Evolutionary conservation across 2,888 invertebrate genomes (phyloP).

Genomic region (Schizotus pectinicornis): DNA sequence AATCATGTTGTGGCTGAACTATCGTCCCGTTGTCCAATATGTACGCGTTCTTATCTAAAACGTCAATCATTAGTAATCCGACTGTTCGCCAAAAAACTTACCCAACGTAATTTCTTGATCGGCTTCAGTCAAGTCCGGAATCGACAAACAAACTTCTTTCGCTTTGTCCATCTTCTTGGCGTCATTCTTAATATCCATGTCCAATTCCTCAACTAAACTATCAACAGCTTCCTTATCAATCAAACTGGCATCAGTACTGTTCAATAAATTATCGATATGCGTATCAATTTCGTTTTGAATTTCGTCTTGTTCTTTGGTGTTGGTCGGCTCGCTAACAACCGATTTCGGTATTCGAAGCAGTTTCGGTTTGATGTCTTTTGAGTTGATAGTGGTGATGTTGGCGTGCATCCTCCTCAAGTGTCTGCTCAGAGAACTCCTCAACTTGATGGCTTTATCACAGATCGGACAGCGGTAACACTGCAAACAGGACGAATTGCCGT

Average conservation of each 20-base stretch:
- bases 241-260: conserved; percentile 8
- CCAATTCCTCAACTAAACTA: conserved; percentile 15
- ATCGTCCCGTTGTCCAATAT: conserved; percentile 53
- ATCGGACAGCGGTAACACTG: conserved; percentile 44
- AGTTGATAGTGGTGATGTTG: conserved; percentile 21
- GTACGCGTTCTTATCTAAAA: conserved; percentile 50
- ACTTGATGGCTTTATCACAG: conserved; percentile 51
- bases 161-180: conserved; percentile 9
- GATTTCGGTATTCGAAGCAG: neutral
- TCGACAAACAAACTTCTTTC: conserved; percentile 50
- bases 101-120: conserved; percentile 52
- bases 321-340: neutral
- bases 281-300: conserved; percentile 16
- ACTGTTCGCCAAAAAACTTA: conserved; percentile 27
- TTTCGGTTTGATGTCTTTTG: conserved; percentile 8
- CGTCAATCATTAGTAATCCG: neutral
- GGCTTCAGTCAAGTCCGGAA: conserved; percentile 53
- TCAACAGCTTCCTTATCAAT: conserved; percentile 12
- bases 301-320: neutral
- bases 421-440: conserved; percentile 50
- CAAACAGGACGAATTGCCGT: neutral
- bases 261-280: conserved; percentile 26
- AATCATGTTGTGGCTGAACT: conserved; percentile 46
- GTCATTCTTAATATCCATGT: neutral
- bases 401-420: conserved; percentile 52